phyloP scores from a whole-genome alignment of 1,140 invertebrate species.

The Brachionus angularis region DNA sequence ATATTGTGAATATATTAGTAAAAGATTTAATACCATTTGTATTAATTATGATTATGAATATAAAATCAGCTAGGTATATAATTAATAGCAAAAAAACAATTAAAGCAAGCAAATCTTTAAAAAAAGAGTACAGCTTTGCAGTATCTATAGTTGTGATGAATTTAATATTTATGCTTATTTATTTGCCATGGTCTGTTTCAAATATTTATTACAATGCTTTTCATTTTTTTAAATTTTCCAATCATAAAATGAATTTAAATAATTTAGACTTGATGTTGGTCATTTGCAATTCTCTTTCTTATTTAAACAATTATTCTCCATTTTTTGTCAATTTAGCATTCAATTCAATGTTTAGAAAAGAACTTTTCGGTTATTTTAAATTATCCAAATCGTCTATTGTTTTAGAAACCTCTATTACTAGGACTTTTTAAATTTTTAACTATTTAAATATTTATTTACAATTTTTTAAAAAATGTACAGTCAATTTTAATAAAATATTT shows the following conservation, averaged over 20 bases:
- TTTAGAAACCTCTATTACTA: too few relatives aligned
- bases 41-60: neutral
- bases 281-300: neutral
- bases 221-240: conserved; percentile 9
- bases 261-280: neutral
- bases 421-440: too few relatives aligned
- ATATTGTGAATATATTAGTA: neutral
- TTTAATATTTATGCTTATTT: conserved; percentile 14
- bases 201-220: conserved; percentile 1
- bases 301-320: conserved; percentile 20
- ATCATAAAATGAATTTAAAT: neutral
- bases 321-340: conserved; percentile 10
- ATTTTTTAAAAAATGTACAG: too few relatives aligned
- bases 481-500: too few relatives aligned
- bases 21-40: conserved; percentile 14
- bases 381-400: too few relatives aligned
- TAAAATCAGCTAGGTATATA: too few relatives aligned
- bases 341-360: neutral
- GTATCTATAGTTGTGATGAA: conserved; percentile 4
- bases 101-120: conserved; percentile 1
- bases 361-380: neutral
- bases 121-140: conserved; percentile 11
- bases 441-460: too few relatives aligned
- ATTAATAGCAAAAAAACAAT: neutral
- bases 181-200: conserved; percentile 8